A percentile compares a stretch with the other conserved stretches of the same genome.
Conservation (phyloP, 2,113 vertebrate genomes). For the Channa argus region DNA sequence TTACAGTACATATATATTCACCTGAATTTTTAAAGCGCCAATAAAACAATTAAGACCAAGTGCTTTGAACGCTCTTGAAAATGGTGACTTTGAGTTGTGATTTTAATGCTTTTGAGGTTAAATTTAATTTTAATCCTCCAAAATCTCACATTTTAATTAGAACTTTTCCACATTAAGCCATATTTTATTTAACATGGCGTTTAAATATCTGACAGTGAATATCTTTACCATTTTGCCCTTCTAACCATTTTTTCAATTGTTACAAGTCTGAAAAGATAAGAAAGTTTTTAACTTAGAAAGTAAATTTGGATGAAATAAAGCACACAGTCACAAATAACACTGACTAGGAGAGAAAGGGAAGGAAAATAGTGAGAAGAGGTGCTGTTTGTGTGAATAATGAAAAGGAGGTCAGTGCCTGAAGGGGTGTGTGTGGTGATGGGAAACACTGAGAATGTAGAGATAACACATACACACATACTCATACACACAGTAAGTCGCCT, state of each 20-base stretch:
- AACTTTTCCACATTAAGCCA: too few relatives aligned
- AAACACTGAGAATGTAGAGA: slow-evolving; percentile 39
- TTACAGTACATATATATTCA: not conserved
- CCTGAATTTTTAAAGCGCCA: not conserved
- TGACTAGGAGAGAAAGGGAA: slow-evolving; percentile 8
- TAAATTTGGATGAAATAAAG: too few relatives aligned
- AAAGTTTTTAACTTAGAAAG: too few relatives aligned
- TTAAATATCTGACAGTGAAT: too few relatives aligned
- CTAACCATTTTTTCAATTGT: too few relatives aligned
- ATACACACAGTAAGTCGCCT: not conserved
- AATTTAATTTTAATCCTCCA: too few relatives aligned
- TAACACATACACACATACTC: slow-evolving; percentile 3
- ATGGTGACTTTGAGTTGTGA: not conserved
- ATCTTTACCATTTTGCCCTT: too few relatives aligned
- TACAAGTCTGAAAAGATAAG: too few relatives aligned
- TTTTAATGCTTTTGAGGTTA: not conserved
- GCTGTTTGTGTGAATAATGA: slow-evolving; percentile 67
- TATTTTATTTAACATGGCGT: too few relatives aligned
- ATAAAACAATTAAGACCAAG: not conserved
- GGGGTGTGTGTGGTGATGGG: slow-evolving; percentile 51
- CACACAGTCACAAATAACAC: not conserved
- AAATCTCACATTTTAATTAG: too few relatives aligned
- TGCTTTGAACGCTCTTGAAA: not conserved
- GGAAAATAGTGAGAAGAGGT: slow-evolving; percentile 51
- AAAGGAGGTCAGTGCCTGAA: slow-evolving; percentile 75